Conservation (phyloP, 2,113 vertebrate species). For the Progne subis region DNA sequence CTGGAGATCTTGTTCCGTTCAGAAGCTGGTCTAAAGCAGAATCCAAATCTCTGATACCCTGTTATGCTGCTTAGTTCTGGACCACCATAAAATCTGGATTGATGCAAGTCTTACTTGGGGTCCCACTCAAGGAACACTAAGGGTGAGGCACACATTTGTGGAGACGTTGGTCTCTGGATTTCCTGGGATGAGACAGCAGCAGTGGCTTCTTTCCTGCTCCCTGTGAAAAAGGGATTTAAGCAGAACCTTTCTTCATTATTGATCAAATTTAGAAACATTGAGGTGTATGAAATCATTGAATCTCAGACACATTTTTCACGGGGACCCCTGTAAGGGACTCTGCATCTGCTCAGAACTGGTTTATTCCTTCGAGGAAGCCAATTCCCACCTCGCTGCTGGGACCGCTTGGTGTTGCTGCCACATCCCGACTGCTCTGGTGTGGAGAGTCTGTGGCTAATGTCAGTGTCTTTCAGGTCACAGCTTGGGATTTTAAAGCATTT, state of each 20-base stretch:
- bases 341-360: neutral
- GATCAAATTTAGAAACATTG: neutral
- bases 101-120: neutral
- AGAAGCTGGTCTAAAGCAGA: neutral
- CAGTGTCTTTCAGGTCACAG: neutral
- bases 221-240: neutral
- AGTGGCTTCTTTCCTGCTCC: neutral
- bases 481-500: neutral
- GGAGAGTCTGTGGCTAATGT: neutral
- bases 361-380: neutral
- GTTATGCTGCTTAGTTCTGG: neutral
- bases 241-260: neutral
- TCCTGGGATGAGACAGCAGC: neutral
- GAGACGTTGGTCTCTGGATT: neutral
- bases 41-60: neutral
- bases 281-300: neutral
- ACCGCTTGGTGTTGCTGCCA: neutral
- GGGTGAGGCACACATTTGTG: neutral
- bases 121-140: neutral
- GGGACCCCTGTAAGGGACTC: neutral
- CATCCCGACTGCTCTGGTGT: neutral
- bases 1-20: neutral
- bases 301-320: neutral
- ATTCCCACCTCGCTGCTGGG: neutral
- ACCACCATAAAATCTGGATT: neutral